Percentiles rank a stretch among this genome's conserved stretches.
Evolutionary conservation across 2,113 vertebrate genomes (phyloP).

Genomic region (Sitta europaea): DNA sequence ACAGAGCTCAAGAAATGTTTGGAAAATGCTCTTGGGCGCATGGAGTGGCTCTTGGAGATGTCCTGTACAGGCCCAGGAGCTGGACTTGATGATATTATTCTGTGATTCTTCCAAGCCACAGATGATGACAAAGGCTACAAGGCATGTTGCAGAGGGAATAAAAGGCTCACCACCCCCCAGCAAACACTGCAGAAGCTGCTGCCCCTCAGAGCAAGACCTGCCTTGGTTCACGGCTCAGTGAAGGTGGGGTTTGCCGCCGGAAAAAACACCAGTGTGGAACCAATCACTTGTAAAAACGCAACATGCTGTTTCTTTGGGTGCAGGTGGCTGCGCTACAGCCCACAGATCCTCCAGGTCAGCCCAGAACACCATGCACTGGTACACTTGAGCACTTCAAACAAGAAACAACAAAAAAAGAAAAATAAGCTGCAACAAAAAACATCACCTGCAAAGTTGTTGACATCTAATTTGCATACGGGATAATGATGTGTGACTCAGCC

Average conservation of each 20-base stretch:
- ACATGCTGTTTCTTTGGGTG: not conserved
- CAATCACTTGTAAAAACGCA: not conserved
- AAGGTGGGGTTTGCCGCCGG: not conserved
- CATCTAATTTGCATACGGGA: not conserved
- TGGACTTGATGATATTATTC: not conserved
- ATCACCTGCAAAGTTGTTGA: conserved; percentile 36
- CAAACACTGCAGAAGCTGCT: not conserved
- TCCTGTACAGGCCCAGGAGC: too few relatives aligned
- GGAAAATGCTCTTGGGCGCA: rapidly evolving
- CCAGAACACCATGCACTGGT: not conserved
- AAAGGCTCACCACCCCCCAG: not conserved
- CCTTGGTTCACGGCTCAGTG: not conserved
- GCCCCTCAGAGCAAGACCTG: not conserved
- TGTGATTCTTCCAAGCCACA: not conserved
- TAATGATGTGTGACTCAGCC: conserved; percentile 42
- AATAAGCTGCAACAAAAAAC: not conserved
- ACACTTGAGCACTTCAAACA: not conserved
- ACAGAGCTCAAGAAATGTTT: not conserved
- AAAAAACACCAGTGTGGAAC: not conserved
- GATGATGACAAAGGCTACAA: not conserved
- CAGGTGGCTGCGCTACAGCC: not conserved
- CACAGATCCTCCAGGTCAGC: not conserved
- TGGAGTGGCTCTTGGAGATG: not conserved
- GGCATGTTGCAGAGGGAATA: rapidly evolving
- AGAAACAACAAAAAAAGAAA: not conserved